Evolutionary conservation across 2,888 invertebrate genomes (phyloP), one percentile per base, ranked within the genome.

Genomic region (Pseudococcus jackbeardsleyi): DNA sequence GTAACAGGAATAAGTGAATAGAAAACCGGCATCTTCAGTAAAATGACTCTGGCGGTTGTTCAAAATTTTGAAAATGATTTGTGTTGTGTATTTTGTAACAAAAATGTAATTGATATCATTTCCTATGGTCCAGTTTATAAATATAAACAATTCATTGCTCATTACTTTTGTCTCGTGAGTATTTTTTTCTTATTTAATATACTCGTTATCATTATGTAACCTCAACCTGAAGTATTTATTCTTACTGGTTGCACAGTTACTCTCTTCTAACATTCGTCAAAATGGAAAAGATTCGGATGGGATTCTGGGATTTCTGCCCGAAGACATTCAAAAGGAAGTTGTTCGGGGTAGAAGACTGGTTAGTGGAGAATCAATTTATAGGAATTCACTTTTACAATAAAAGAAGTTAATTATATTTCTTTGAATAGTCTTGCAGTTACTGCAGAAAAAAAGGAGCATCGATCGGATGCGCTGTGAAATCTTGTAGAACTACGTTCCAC

Each of bases 101-200:
- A 6, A 0, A 46, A n/a, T n/a, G 0, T 82, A 1, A 46, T 11
- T 2, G 79, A 82, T 46, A 46, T 46, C 7, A 0, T 82, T 33
- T n/a, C 11, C 6, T 82, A 19, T n/a, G 79, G 79, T 0, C 79
- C 79, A 2, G 17, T 82, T 11, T 82, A 82, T 12, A 17, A 82
- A n/a, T 82, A 46, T 19, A n/a, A 82, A 46, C 0, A 82, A 19
- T 11, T 82, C 3, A 19, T 82, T 9, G 46, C 46, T 46, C 79
- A 82, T 46, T 82, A 82, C 46, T 82, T 46, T 19, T 82, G 79
- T 46, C 46, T 82, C n/a, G 79, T 82, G 19, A 82, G 79, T 42
- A 46, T 46, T 9, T 7, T 7, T 46, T 46, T 26, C 42, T 5
- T 42, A 42, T 11, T 26, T 11, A 8, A 68, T 33, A 15, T 2